phyloP scores from a whole-genome alignment of 2,888 invertebrate species.

The Druceiella hillmani region DNA sequence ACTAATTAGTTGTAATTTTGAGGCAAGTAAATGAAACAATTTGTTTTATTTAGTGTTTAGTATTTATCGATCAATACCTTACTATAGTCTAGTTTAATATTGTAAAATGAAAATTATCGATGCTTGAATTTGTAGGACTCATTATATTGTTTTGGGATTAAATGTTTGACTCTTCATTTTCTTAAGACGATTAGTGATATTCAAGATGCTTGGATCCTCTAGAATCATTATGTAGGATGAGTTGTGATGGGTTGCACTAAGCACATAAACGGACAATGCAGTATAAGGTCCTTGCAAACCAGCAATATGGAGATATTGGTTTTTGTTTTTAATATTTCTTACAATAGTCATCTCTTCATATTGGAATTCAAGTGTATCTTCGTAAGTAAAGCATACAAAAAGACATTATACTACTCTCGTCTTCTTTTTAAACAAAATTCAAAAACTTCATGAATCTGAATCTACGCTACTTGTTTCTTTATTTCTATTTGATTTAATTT shows the following conservation, averaged over 20 bases:
- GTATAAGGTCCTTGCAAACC: too few species aligned
- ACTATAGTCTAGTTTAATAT: not conserved
- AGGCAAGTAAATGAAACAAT: conserved; percentile 17
- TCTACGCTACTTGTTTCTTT: conserved; percentile 21
- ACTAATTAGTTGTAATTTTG: conserved; percentile 20
- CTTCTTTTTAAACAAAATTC: conserved; percentile 23
- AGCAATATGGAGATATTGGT: too few species aligned
- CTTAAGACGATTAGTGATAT: too few species aligned
- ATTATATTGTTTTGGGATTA: too few species aligned
- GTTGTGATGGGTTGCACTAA: too few species aligned
- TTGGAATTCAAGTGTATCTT: conserved; percentile 25
- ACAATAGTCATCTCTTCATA: conserved; percentile 23
- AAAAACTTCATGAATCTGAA: conserved; percentile 24
- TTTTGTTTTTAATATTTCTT: conserved; percentile 21
- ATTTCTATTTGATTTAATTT: conserved; percentile 11
- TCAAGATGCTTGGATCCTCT: too few species aligned
- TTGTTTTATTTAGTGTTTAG: too few species aligned
- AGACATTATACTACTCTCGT: conserved; percentile 23
- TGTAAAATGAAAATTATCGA: not conserved
- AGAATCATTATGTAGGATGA: too few species aligned
- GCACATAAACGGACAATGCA: too few species aligned
- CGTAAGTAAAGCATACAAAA: conserved; percentile 24
- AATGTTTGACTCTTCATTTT: too few species aligned
- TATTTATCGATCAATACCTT: too few species aligned
- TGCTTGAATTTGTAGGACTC: conserved; percentile 3